These are phyloP conservation scores for Medauroidea extradentata DNA, from an alignment of 1,140 invertebrate genomes.

Conservation along the genomic window DNA sequence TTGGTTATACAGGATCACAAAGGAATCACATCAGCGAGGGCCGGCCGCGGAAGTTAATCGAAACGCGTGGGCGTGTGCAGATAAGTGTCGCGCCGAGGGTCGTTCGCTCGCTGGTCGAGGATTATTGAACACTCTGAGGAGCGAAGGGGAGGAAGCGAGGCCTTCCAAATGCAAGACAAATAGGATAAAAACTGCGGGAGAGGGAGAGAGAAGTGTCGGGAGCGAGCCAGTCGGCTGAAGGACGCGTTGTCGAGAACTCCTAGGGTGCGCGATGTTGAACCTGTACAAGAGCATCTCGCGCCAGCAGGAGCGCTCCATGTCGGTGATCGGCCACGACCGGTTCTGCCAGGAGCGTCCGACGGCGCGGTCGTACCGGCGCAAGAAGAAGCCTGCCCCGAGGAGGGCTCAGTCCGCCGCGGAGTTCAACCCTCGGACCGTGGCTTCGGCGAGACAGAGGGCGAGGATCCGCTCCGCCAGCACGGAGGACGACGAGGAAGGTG, in stretches of 20 bases:
- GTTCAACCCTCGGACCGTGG: slow-evolving; percentile 59
- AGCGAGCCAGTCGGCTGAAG: too few species aligned
- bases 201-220: too few species aligned
- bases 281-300: slow-evolving; percentile 67
- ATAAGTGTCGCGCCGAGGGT: too few species aligned
- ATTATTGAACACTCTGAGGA: too few species aligned
- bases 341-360: slow-evolving; percentile 38
- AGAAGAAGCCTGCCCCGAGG: slow-evolving; percentile 50
- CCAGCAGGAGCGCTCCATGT: slow-evolving; percentile 41
- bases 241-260: not conserved
- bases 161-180: not conserved
- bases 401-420: slow-evolving; percentile 70
- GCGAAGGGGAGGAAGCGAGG: not conserved
- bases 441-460: slow-evolving; percentile 49
- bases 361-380: slow-evolving; percentile 24
- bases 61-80: too few species aligned
- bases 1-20: too few species aligned
- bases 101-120: too few species aligned
- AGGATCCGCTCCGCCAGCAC: slow-evolving; percentile 41
- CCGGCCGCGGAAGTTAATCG: too few species aligned
- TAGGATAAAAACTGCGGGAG: not conserved
- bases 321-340: slow-evolving; percentile 26
- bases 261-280: slow-evolving; percentile 59
- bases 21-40: too few species aligned
- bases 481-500: slow-evolving; percentile 34